Evolutionary conservation across 2,113 vertebrate genomes (phyloP).

Genomic region (Colinus virginianus): DNA sequence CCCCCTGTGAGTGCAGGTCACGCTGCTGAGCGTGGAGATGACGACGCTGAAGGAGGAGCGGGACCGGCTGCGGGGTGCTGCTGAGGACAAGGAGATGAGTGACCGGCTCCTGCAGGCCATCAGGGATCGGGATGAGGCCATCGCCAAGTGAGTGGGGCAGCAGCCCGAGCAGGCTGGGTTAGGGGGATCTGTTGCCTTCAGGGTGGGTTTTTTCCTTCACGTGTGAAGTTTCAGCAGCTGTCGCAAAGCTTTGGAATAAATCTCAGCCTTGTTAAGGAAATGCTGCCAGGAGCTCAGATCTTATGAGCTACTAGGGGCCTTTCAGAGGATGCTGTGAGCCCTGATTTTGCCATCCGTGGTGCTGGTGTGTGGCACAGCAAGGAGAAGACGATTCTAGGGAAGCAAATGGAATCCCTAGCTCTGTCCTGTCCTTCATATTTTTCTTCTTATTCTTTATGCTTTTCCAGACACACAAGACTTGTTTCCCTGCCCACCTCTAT

Average conservation of each 20-base stretch:
- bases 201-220: neutral
- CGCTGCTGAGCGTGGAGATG: slow-evolving; percentile 92
- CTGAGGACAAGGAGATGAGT: slow-evolving; percentile 86
- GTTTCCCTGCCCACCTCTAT: neutral
- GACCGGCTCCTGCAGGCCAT: slow-evolving; percentile 95
- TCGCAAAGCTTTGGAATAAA: neutral
- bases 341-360: neutral
- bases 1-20: slow-evolving; percentile 80
- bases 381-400: neutral
- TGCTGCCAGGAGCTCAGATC: neutral
- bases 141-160: slow-evolving; percentile 86
- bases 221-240: neutral
- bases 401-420: neutral
- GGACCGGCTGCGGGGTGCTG: slow-evolving; percentile 83
- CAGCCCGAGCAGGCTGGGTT: neutral
- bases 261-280: neutral
- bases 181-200: neutral
- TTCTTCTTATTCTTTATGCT: neutral
- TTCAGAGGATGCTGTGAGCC: neutral
- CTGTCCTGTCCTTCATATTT: neutral
- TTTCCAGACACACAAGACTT: neutral
- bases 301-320: neutral
- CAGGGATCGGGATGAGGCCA: slow-evolving; percentile 94
- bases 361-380: neutral
- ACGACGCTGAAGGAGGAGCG: slow-evolving; percentile 89